Evolutionary conservation across 1,140 invertebrate genomes (phyloP), one percentile per base, ranked within the genome.

Genomic region (Drosophila arizonae): DNA sequence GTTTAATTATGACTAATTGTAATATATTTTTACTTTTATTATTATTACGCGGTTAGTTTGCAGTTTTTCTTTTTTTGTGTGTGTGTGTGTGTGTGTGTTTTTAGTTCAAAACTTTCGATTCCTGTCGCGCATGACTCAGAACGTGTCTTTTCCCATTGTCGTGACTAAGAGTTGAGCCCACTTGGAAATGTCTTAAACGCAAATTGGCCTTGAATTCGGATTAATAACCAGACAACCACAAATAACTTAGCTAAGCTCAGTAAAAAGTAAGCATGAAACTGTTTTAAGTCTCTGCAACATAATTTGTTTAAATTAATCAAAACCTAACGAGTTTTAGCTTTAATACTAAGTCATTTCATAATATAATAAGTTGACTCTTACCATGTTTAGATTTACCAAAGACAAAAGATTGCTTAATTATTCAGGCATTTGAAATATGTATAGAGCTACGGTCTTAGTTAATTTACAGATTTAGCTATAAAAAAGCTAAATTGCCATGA

Each of bases 101-200:
- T 56, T 39, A 11, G 13, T 45, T 45, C 43, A 45, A 2, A 8
- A 9, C 43, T 46, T 9, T 46, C 43, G n/a, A 28, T 58, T 70
- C 30, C 56, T 64, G 43, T 2, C 41, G 10, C 10, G 0, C 36
- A 26, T 69, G 66, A 73, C 52, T 69, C 65, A 73, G 52, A 57
- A 26, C 51, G 43, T 72, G 69, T 33, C 36, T 55, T 72, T 67
- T 57, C 46, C 69, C 68, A 33, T 13, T 39, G 9, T 13, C n/a
- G 28, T 55, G 52, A 55, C 30, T 55, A 15, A 45, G 9, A 15
- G 15, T 21, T 33, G n/a, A 28, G 36, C 36, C 5, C 26, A 30
- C n/a, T 17, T 17, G 13, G 9, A 8, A 33, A 33, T 33, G n/a
- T 13, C 43, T 33, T 48, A n/a, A 60, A 48, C n/a, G 45, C 28